A percentile compares a stretch with the other conserved stretches of the same genome.
These are phyloP conservation scores for Leiothrix lutea DNA, from an alignment of 2,113 vertebrate species.

Conservation along the genomic window DNA sequence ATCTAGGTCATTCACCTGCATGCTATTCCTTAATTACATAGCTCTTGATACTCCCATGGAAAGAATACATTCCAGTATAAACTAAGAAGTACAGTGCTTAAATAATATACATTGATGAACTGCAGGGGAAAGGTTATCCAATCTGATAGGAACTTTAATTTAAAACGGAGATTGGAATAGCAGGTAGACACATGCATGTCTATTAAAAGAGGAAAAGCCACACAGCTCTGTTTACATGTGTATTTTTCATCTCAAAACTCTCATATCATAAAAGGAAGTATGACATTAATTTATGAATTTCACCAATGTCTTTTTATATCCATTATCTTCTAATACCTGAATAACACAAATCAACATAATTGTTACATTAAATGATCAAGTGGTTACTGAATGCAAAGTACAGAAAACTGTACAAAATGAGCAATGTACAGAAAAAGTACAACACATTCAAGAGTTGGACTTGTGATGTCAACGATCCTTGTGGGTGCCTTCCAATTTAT, in stretches of 20 bases:
- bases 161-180: not conserved
- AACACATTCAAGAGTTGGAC: not conserved
- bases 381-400: not conserved
- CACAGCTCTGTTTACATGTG: not conserved
- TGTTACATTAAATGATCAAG: not conserved
- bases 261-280: not conserved
- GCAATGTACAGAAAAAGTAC: not conserved
- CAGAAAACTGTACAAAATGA: not conserved
- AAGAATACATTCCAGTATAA: not conserved
- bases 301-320: not conserved
- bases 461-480: fast-evolving
- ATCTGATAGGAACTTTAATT: not conserved
- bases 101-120: not conserved
- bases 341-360: not conserved
- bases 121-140: not conserved
- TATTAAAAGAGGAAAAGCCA: not conserved
- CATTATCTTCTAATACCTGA: not conserved
- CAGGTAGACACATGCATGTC: not conserved
- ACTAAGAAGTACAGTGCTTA: not conserved
- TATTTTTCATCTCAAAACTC: not conserved
- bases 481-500: not conserved
- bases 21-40: not conserved
- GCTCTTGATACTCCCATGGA: not conserved
- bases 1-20: not conserved
- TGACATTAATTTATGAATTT: not conserved